Evolutionary conservation across 1,140 invertebrate genomes (phyloP), one percentile per base, ranked within the genome.

Genomic region (Zaprionus davidi): DNA sequence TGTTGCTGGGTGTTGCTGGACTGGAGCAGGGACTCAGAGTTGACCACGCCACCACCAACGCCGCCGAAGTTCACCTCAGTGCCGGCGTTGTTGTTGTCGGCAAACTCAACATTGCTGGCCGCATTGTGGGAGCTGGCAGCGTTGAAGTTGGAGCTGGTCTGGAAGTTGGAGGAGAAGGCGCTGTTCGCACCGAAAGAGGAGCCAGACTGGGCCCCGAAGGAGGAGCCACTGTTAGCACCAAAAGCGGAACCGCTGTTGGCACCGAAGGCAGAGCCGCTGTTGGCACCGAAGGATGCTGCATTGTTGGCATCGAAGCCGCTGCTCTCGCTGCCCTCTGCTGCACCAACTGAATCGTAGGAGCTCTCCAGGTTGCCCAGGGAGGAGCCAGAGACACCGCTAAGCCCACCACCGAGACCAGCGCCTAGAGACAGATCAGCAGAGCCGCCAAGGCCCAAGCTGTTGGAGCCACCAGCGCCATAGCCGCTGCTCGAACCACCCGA

Each of bases 311-410:
- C 75, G 9, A 77, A 79, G 3, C 28, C 13, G 55, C 51, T 65
- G 15, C 58, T 64, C 5, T 71, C 73, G 1, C 24, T 67, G 3
- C 81, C 58, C 9, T 87, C 84, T 0, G 78, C 79, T 2, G 63
- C 84, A 26, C 84, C 84, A 38, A 90, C 85, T 2, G 81, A 85
- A 15, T 85, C 85, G 56, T 88, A 88, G n/a, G 85, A 79, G 66
- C 81, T 85, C 60, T 90, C 85, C 66, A 87, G 41, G 20, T 84
- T 84, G 28, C 85, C 84, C 26, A 88, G 31, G 1, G 81, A 41
- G 3, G 24, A 24, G 11, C 71, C 51, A 17, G 46, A 36, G 6
- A 28, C 67, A n/a, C 41, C 58, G 12, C 46, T 41, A 51, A 64
- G 17, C 5, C 66, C 73, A 7, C 66, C 69, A n/a, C 56, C 75